phyloP scores from a whole-genome alignment of 2,113 vertebrate genomes.

The Misgurnus anguillicaudatus region DNA sequence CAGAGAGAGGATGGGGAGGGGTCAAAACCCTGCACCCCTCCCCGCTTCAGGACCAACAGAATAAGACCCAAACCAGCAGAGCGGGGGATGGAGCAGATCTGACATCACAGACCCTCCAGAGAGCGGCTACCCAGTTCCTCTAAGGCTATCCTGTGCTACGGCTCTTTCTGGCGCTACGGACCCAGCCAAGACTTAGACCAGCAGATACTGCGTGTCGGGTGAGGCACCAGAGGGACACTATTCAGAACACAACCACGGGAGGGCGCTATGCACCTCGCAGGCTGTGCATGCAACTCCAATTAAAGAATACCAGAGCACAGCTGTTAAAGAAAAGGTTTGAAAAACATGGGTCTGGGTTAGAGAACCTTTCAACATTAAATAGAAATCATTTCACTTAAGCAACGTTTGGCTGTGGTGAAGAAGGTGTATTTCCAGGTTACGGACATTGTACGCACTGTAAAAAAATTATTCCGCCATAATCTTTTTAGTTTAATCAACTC shows the following conservation, averaged over 20 bases:
- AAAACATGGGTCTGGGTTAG: conserved; percentile 76
- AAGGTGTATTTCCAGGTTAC: neutral
- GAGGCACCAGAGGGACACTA: conserved; percentile 92
- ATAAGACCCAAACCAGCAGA: conserved; percentile 77
- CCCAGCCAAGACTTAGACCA: conserved; percentile 92
- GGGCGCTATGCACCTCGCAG: conserved; percentile 77
- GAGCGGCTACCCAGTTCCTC: conserved; percentile 80
- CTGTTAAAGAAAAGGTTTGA: conserved; percentile 80
- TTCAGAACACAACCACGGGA: conserved; percentile 89
- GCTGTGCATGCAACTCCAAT: conserved; percentile 77
- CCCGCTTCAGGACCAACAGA: conserved; percentile 80
- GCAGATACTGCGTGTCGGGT: conserved; percentile 92
- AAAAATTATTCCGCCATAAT: too few relatives aligned
- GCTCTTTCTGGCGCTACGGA: conserved; percentile 77
- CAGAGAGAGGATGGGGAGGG: conserved; percentile 72
- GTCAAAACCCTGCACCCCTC: conserved; percentile 72
- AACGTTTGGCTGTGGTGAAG: conserved; percentile 25
- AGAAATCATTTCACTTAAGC: conserved; percentile 32
- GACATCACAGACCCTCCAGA: conserved; percentile 83
- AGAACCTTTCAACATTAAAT: conserved; percentile 55
- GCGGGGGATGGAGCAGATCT: conserved; percentile 73
- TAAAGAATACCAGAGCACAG: conserved; percentile 83
- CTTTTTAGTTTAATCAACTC: too few relatives aligned
- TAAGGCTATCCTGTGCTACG: conserved; percentile 96
- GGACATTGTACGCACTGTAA: neutral